These are phyloP conservation scores for Epirrhoe tristata DNA, from an alignment of 2,888 invertebrate species.

Conservation along the genomic window DNA sequence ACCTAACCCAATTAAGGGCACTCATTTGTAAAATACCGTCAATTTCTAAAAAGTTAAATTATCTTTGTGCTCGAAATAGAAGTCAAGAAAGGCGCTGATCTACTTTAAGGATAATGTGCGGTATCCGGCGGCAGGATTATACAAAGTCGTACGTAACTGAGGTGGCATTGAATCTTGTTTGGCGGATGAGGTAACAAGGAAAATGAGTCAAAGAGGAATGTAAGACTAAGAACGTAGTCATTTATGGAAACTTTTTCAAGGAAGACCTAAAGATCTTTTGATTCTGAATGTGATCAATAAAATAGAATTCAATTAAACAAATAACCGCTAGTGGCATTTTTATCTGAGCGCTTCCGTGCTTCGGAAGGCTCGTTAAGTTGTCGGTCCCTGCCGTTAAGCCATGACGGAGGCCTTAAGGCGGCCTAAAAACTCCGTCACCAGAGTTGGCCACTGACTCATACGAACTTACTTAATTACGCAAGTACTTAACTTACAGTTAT, in stretches of 20 bases:
- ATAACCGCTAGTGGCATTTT: too few species aligned
- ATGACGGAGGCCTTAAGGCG: too few species aligned
- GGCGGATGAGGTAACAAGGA: conserved; percentile 1
- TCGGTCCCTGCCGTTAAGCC: too few species aligned
- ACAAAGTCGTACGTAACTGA: conserved; percentile 1
- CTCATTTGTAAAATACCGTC: neutral
- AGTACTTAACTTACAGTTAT: neutral
- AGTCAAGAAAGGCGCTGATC: neutral
- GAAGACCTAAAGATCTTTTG: too few species aligned
- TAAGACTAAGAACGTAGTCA: neutral
- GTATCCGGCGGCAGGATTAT: conserved; percentile 1
- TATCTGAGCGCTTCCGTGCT: too few species aligned
- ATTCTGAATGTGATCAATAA: too few species aligned
- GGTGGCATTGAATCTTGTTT: conserved; percentile 2
- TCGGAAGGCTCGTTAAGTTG: too few species aligned
- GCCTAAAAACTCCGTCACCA: too few species aligned
- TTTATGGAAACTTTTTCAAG: neutral
- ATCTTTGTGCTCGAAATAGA: neutral
- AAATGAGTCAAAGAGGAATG: conserved; percentile 14
- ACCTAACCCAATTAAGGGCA: conserved; percentile 4
- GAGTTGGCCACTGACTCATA: too few species aligned
- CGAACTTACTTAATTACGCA: neutral
- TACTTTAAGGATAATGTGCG: neutral
- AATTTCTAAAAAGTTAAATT: neutral
- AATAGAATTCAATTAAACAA: too few species aligned